Conservation (phyloP, 2,113 vertebrate genomes). For the Patagioenas fasciata region DNA sequence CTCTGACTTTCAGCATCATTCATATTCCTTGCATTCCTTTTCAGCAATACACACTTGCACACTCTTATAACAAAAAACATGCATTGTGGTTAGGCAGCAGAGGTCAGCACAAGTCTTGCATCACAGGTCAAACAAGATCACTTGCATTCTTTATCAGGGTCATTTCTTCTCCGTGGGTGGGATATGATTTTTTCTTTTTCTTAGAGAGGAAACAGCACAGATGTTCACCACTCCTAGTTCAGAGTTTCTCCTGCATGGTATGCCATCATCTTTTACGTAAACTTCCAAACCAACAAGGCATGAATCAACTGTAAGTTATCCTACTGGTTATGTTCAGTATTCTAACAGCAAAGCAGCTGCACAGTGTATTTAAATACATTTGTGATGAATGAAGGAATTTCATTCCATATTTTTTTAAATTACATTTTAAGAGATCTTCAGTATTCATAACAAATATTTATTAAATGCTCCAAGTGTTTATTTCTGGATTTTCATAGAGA, state of each 20-base stretch:
- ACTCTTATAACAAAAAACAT: conserved; percentile 73
- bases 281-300: not conserved
- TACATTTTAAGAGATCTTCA: not conserved
- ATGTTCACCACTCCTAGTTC: conserved; percentile 73
- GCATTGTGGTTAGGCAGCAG: conserved; percentile 42
- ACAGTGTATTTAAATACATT: not conserved
- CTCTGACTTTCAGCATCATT: conserved; percentile 59
- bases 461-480: not conserved
- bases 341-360: not conserved
- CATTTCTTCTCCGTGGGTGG: conserved; percentile 81
- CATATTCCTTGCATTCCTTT: conserved; percentile 58
- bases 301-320: not conserved
- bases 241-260: not conserved
- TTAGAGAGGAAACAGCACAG: conserved; percentile 70
- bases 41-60: conserved; percentile 47
- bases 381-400: not conserved
- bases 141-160: conserved; percentile 78
- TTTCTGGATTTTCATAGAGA: not conserved
- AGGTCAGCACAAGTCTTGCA: conserved; percentile 61
- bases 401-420: not conserved
- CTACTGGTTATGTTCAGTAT: not conserved
- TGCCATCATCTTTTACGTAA: conserved; percentile 22
- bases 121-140: conserved; percentile 76
- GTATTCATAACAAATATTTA: not conserved
- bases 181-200: conserved; percentile 73